Percentiles rank a stretch among this genome's conserved stretches.
phyloP scores from a whole-genome alignment of 2,797 vertebrate species.

The Danionella dracula region DNA sequence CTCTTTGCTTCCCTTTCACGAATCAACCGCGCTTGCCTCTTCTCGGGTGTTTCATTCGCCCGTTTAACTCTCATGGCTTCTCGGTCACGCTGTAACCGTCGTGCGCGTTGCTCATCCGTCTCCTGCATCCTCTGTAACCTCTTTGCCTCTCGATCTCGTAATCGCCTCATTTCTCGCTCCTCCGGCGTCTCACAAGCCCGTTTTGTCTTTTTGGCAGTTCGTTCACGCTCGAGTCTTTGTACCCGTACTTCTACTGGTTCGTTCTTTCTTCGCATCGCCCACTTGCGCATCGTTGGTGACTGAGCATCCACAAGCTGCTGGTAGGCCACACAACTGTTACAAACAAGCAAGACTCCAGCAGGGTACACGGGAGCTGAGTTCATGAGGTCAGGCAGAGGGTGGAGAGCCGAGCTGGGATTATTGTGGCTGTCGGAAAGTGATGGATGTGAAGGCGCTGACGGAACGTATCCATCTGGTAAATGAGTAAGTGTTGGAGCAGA shows the following conservation, averaged over 20 bases:
- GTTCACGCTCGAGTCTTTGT: slow-evolving; percentile 90
- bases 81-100: slow-evolving; percentile 88
- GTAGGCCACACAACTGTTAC: slow-evolving; percentile 91
- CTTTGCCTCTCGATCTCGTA: slow-evolving; percentile 93
- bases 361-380: slow-evolving; percentile 80
- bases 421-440: slow-evolving; percentile 67
- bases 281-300: slow-evolving; percentile 77
- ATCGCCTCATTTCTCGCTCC: slow-evolving; percentile 83
- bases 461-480: slow-evolving; percentile 65
- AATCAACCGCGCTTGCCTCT: slow-evolving; percentile 88
- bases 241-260: slow-evolving; percentile 84
- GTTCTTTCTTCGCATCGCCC: slow-evolving; percentile 87
- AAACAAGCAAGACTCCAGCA: slow-evolving; percentile 88
- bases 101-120: slow-evolving; percentile 86
- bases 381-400: slow-evolving; percentile 71
- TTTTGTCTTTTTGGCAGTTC: slow-evolving; percentile 92
- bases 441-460: slow-evolving; percentile 63
- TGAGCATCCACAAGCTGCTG: slow-evolving; percentile 86
- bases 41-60: slow-evolving; percentile 94
- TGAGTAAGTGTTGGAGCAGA: slow-evolving; percentile 59
- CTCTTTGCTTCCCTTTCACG: slow-evolving; percentile 93
- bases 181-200: slow-evolving; percentile 87
- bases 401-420: slow-evolving; percentile 63
- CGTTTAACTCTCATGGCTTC: slow-evolving; percentile 95
- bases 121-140: slow-evolving; percentile 96